Evolutionary conservation across 1,140 invertebrate genomes (phyloP), one percentile per base, ranked within the genome.

Genomic region (Rhagoletis zephyria): DNA sequence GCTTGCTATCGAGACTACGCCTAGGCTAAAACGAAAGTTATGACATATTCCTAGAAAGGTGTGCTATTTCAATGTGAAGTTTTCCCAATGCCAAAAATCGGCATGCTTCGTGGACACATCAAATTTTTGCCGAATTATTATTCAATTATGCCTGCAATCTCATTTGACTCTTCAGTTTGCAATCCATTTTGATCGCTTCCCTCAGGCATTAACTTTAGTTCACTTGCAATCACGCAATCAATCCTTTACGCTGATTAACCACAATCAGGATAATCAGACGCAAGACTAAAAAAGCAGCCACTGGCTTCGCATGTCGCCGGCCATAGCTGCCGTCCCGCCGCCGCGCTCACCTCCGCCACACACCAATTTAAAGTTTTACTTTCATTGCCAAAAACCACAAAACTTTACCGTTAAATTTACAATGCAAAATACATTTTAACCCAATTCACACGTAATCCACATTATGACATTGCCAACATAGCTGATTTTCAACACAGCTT

Each of bases 381-480:
- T 81, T 59, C 74, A 81, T 81, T 56, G 74, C 74, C 48, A 81
- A 81, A 81, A 81, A 81, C 74, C 74, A 51, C 74, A 56, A 77
- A 77, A 67, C 16, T 77, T 77, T 77, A 77, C 40, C 48, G 74
- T n/a, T 3, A 19, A 77, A 51, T 77, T 77, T 56, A 77, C 74
- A 77, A 56, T 51, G 48, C 74, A 77, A 81, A 81, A 19, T 30
- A 81, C 48, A 81, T 81, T 81, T 81, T 30, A 81, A 81, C 48
- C 74, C 74, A 81, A 19, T 81, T 81, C 74, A 81, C 74, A 81
- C 74, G 74, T 81, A 81, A 81, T 81, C 74, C 74, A 81, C 74
- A 81, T 81, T 81, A 81, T 56, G 74, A 81, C 74, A 81, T 81
- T 56, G 74, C 74, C 74, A 81, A 81, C 74, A 81, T 81, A 30